phyloP scores from a whole-genome alignment of 2,888 invertebrate genomes.

The Ceramica pisi region DNA sequence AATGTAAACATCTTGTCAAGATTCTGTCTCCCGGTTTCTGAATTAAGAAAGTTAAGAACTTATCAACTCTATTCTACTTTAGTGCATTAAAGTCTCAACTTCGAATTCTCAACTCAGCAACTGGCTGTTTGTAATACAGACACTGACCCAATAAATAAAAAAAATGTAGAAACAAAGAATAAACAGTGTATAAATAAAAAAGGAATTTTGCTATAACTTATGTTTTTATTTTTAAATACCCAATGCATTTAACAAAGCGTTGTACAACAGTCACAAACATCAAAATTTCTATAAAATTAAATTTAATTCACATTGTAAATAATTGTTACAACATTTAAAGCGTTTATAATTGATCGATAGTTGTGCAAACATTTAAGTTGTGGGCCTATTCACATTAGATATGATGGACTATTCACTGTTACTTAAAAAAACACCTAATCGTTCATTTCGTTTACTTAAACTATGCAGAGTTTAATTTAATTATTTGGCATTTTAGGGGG shows the following conservation, averaged over 20 bases:
- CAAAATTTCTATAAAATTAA: slow-evolving; percentile 86
- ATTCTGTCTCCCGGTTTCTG: neutral
- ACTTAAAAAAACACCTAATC: neutral
- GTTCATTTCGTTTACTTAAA: neutral
- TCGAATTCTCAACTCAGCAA: neutral
- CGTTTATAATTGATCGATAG: slow-evolving; percentile 88
- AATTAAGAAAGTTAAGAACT: neutral
- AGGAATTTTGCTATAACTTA: slow-evolving; percentile 49
- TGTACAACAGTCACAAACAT: slow-evolving; percentile 88
- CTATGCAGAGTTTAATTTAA: neutral
- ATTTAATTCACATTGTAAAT: slow-evolving; percentile 84
- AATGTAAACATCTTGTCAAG: neutral
- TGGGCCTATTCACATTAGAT: slow-evolving; percentile 53
- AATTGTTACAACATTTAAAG: slow-evolving; percentile 89
- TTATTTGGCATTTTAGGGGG: neutral
- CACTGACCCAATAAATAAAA: neutral
- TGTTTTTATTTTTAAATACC: slow-evolving; percentile 76
- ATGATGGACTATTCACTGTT: neutral
- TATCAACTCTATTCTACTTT: neutral
- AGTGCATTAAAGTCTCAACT: neutral
- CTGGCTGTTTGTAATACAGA: neutral
- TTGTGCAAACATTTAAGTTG: slow-evolving; percentile 68
- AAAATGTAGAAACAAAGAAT: neutral
- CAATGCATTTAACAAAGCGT: slow-evolving; percentile 87
- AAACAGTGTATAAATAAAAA: slow-evolving; percentile 13